Conservation (phyloP, 2,888 invertebrate genomes). For the Auanema sp. region DNA sequence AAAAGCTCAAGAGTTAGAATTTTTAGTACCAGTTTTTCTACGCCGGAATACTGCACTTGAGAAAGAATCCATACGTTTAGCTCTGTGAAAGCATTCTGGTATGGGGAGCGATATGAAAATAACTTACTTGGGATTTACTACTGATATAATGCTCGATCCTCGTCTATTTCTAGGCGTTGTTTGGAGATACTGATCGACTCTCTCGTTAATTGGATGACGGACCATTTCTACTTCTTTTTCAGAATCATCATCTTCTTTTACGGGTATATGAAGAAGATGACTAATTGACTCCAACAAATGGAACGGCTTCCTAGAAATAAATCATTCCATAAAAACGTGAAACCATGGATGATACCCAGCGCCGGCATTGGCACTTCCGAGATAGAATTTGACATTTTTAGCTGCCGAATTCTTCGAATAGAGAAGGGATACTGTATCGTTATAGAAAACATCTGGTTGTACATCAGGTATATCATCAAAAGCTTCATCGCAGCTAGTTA, state of each 20-base stretch:
- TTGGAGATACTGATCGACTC: constrained; percentile 27
- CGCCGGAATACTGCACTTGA: neutral
- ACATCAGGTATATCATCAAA: constrained; percentile 34
- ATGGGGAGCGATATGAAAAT: neutral
- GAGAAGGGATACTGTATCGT: constrained; percentile 41
- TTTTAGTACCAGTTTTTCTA: too few relatives aligned
- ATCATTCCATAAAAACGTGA: neutral
- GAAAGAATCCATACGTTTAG: neutral
- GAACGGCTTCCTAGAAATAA: neutral
- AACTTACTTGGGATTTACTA: neutral
- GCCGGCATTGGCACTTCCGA: constrained; percentile 36
- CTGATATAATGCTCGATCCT: constrained; percentile 16
- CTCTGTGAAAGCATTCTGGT: neutral
- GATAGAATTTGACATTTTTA: constrained; percentile 39
- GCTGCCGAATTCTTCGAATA: constrained; percentile 35
- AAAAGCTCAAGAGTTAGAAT: too few relatives aligned
- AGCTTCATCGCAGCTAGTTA: constrained; percentile 36
- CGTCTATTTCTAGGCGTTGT: constrained; percentile 10
- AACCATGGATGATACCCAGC: neutral
- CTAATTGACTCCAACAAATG: neutral
- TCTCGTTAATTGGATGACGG: constrained; percentile 42
- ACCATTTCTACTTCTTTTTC: constrained; percentile 35
- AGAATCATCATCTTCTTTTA: constrained; percentile 12
- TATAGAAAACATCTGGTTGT: constrained; percentile 40
- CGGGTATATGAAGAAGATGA: neutral